These are phyloP conservation scores for Atopsyche davidsoni DNA, from an alignment of 1,140 invertebrate genomes.

Conservation along the genomic window DNA sequence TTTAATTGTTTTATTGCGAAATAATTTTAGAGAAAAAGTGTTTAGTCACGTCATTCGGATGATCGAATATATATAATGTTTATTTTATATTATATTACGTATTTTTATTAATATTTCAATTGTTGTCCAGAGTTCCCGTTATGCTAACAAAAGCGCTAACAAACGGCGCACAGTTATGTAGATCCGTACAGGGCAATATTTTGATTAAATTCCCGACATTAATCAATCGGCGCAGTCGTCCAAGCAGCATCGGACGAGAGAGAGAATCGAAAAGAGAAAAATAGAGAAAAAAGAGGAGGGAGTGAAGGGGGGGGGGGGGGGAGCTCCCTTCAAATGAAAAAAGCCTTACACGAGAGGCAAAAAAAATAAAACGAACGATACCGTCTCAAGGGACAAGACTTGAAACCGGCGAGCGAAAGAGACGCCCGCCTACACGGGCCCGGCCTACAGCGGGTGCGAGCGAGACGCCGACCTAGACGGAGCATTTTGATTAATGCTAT, in stretches of 20 bases:
- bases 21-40: too few species aligned
- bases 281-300: constrained; percentile 13
- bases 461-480: not conserved
- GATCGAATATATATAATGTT: too few species aligned
- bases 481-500: constrained; percentile 51
- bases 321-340: constrained; percentile 25
- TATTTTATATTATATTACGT: too few species aligned
- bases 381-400: constrained; percentile 27
- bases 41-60: too few species aligned
- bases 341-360: constrained; percentile 17
- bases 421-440: constrained; percentile 1
- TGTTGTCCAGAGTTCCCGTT: too few species aligned
- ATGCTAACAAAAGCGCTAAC: too few species aligned
- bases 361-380: constrained; percentile 22
- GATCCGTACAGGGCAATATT: too few species aligned
- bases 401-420: constrained; percentile 19
- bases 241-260: constrained; percentile 21
- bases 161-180: too few species aligned
- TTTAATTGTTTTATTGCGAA: too few species aligned
- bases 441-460: not conserved
- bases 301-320: constrained; percentile 2
- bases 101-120: too few species aligned
- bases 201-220: constrained; percentile 29
- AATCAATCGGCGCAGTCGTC: constrained; percentile 29
- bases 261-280: constrained; percentile 25